Base-by-base conservation (phyloP, 2,113 vertebrate species). In the Sialia sialis region DNA sequence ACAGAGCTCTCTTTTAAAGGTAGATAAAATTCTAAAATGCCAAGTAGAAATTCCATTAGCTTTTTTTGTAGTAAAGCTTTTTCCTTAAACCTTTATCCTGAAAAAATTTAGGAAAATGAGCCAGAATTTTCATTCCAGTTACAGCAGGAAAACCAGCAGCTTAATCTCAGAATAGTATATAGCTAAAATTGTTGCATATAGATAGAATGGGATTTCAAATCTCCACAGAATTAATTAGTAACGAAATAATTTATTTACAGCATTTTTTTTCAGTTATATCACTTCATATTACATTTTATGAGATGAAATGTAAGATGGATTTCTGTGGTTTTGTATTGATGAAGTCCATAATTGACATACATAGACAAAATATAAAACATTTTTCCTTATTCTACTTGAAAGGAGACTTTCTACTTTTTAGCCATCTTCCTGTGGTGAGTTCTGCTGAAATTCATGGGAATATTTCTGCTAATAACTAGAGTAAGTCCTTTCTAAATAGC, bases 401-500 rank as follows among this genome's bases (percentile, higher is more conserved):
- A 38, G 62, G n/a, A 90, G n/a, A 95, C 62, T 95, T 91, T 97
- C 85, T 89, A 30, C 29, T 69, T 87, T 95, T 90, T 87, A 86
- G 54, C 60, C 39, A 88, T 92, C 67, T 97, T n/a, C 84, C 77
- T 38, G 12, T 86, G 56, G 16, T 44, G 25, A 78, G 16, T 54
- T 44, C 63, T 73, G 26, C 30, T 74, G 60, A 84, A 91, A 70
- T 82, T 41, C 17, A 16, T 32, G 20, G 27, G 25, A 74, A 54
- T 18, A 18, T 89, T 92, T 78, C 49, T 16, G 77, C 17, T 32
- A 41, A 51, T 38, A 69, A n/a, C 30, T 60, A 38, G 12, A 85
- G 6, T 21, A 94, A 55, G 8, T 7, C 18, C 3, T 68, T 91
- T 36, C 19, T 59, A 83, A 91, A 67, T 80, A 96, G 43, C 68